phyloP scores from a whole-genome alignment of 2,888 invertebrate genomes.

The Tiliacea citrago region DNA sequence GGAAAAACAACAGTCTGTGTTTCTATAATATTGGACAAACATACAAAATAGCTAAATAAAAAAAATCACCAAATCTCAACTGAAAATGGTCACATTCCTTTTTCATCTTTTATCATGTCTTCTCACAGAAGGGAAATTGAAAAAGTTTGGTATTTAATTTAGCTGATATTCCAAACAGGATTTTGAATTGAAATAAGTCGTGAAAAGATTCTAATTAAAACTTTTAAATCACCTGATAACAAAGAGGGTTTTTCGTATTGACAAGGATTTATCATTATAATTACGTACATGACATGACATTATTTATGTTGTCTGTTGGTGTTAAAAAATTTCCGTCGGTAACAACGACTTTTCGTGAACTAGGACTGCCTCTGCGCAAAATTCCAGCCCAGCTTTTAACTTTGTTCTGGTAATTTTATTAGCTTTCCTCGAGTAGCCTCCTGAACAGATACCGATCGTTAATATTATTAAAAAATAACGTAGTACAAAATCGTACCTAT shows the following conservation, averaged over 20 bases:
- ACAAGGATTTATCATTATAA: background rate
- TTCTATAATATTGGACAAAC: conserved; percentile 11
- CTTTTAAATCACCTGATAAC: conserved; percentile 44
- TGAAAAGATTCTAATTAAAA: conserved; percentile 54
- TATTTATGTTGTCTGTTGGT: background rate
- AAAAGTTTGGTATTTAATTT: conserved; percentile 65
- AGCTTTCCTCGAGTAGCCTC: conserved; percentile 47
- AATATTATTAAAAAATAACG: background rate
- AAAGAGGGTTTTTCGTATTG: conserved; percentile 19
- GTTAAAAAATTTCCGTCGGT: conserved; percentile 63
- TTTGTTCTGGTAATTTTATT: conserved; percentile 79
- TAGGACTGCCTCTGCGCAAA: conserved; percentile 64
- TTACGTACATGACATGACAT: background rate
- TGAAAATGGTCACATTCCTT: conserved; percentile 44
- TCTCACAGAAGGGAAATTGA: conserved; percentile 62
- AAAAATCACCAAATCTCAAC: conserved; percentile 30
- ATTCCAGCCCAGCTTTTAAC: conserved; percentile 73
- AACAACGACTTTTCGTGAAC: conserved; percentile 69
- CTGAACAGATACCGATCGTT: conserved; percentile 15
- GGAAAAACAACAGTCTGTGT: conserved; percentile 9
- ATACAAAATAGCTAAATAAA: conserved; percentile 10
- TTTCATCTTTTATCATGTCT: conserved; percentile 49
- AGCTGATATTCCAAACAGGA: conserved; percentile 43
- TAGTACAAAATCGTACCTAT: background rate
- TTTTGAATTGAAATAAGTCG: conserved; percentile 51